A percentile compares a stretch with the other conserved stretches of the same genome.
Conservation (phyloP, 2,113 vertebrate genomes). For the Brachyistius frenatus region DNA sequence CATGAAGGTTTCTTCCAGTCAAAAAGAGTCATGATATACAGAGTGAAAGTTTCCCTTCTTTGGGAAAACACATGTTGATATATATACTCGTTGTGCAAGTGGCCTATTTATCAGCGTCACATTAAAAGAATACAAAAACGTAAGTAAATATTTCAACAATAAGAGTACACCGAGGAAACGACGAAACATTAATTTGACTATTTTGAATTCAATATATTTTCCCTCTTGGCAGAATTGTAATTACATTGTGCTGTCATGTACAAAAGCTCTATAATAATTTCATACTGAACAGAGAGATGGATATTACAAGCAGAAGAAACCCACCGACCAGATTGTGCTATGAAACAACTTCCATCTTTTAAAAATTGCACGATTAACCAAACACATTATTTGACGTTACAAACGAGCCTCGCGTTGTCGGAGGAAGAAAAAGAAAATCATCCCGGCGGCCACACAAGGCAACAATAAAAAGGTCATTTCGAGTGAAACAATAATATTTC, state of each 20-base stretch:
- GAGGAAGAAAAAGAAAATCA: neutral
- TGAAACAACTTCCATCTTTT: neutral
- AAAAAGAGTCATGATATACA: slow-evolving; percentile 40
- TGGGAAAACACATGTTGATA: slow-evolving; percentile 37
- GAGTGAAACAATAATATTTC: neutral
- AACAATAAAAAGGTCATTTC: slow-evolving; percentile 5
- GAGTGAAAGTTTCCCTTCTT: slow-evolving; percentile 10
- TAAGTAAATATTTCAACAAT: slow-evolving; percentile 44
- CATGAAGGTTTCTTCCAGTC: neutral
- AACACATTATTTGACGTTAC: slow-evolving; percentile 6
- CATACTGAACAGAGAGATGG: slow-evolving; percentile 37
- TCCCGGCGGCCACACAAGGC: slow-evolving; percentile 17
- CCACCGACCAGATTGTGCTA: neutral
- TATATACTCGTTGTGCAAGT: slow-evolving; percentile 27
- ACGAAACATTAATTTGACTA: slow-evolving; percentile 40
- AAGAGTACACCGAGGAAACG: slow-evolving; percentile 58
- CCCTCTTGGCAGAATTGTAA: slow-evolving; percentile 29
- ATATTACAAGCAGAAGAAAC: slow-evolving; percentile 43
- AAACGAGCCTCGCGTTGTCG: neutral
- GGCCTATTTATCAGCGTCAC: slow-evolving; percentile 44
- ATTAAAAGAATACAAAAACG: slow-evolving; percentile 50
- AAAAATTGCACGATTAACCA: slow-evolving; percentile 7
- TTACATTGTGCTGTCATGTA: slow-evolving; percentile 50
- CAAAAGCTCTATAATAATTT: slow-evolving; percentile 57
- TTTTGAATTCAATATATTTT: slow-evolving; percentile 51